Evolutionary conservation across 2,113 vertebrate species (phyloP).

Genomic region (Platichthys stellatus): DNA sequence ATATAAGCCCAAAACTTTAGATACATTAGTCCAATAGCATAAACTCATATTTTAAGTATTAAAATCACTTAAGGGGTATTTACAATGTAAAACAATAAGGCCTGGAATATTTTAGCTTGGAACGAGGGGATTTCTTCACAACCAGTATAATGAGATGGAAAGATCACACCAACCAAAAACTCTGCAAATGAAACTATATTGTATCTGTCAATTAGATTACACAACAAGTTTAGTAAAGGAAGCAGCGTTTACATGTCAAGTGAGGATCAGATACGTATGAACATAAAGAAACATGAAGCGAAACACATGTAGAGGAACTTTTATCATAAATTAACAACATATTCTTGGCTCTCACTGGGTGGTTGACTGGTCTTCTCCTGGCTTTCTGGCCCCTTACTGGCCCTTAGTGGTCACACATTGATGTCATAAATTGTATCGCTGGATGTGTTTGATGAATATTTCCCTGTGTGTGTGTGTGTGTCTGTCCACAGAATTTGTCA

Average conservation of each 20-base stretch:
- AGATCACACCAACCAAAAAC: too few species aligned
- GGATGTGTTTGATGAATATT: not conserved
- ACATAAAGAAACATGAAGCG: too few species aligned
- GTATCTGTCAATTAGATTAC: too few species aligned
- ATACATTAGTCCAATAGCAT: not conserved
- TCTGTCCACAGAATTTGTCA: conserved; percentile 86
- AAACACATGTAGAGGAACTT: not conserved
- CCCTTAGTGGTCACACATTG: not conserved
- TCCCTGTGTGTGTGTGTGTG: not conserved
- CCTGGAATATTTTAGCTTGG: too few species aligned
- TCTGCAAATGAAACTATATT: too few species aligned
- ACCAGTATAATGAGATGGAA: too few species aligned
- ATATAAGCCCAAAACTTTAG: not conserved
- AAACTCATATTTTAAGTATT: not conserved
- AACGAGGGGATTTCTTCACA: too few species aligned
- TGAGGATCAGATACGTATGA: too few species aligned
- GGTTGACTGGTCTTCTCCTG: not conserved
- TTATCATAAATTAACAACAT: not conserved
- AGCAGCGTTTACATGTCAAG: too few species aligned
- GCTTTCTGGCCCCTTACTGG: not conserved
- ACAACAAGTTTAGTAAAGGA: too few species aligned
- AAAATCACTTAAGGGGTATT: too few species aligned
- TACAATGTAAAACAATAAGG: not conserved
- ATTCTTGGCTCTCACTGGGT: not conserved
- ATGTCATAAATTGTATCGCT: conserved; percentile 18